Evolutionary conservation across 2,797 vertebrate species (phyloP).

Genomic region (Pagetopsis macropterus): DNA sequence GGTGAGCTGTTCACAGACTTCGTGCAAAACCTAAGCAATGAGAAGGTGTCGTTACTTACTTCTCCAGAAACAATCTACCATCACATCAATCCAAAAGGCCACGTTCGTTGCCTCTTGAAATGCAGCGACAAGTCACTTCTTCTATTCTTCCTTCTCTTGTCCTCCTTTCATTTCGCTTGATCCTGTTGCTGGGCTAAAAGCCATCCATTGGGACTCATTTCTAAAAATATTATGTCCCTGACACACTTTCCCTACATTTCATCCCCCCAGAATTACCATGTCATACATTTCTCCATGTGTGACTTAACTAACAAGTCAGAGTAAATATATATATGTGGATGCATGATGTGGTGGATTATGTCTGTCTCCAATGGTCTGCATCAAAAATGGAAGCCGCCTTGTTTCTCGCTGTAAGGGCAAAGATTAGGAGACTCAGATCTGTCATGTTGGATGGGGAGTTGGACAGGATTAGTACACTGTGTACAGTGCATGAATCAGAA

Average conservation of each 20-base stretch:
- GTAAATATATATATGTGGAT: neutral
- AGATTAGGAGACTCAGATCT: slow-evolving; percentile 28
- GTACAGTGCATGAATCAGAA: slow-evolving; percentile 39
- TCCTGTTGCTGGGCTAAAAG: slow-evolving; percentile 77
- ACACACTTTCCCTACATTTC: slow-evolving; percentile 80
- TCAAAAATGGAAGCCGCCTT: slow-evolving; percentile 12
- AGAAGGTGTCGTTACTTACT: neutral
- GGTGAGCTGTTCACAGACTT: too few species aligned
- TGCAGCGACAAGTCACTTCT: slow-evolving; percentile 40
- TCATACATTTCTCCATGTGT: slow-evolving; percentile 63
- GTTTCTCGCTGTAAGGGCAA: slow-evolving; percentile 32
- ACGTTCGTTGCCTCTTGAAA: neutral
- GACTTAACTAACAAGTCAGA: slow-evolving; percentile 62
- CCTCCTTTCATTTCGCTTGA: slow-evolving; percentile 57
- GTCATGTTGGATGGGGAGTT: slow-evolving; percentile 25
- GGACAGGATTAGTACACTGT: slow-evolving; percentile 11
- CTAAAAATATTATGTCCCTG: slow-evolving; percentile 86
- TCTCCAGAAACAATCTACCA: neutral
- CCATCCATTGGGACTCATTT: slow-evolving; percentile 77
- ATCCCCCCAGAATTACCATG: slow-evolving; percentile 67
- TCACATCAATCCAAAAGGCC: neutral
- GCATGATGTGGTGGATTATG: neutral
- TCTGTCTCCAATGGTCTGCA: slow-evolving; percentile 28
- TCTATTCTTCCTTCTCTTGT: slow-evolving; percentile 50
- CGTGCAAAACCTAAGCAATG: neutral